A percentile compares a stretch with the other conserved stretches of the same genome.
Evolutionary conservation across 1,140 invertebrate species (phyloP).

Genomic region (Aethina tumida): DNA sequence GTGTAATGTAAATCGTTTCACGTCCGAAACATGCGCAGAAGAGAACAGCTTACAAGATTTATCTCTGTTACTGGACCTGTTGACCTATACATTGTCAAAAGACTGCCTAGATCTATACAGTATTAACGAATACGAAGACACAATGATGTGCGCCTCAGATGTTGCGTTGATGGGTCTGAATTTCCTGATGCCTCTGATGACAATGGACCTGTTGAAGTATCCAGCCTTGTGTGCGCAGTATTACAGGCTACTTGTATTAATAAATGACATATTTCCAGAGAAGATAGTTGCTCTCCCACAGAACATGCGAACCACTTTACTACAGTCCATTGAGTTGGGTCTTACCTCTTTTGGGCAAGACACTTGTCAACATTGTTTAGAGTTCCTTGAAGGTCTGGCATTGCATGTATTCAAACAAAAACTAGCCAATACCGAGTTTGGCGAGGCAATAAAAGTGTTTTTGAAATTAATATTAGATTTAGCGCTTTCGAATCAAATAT

Average conservation of each 20-base stretch:
- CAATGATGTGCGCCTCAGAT: conserved; percentile 43
- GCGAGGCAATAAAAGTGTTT: conserved; percentile 51
- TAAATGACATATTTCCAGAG: conserved; percentile 58
- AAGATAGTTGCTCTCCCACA: conserved; percentile 45
- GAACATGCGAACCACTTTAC: conserved; percentile 47
- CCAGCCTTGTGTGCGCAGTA: conserved; percentile 55
- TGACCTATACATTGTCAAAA: conserved; percentile 60
- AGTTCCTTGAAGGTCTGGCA: conserved; percentile 50
- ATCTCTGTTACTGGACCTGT: conserved; percentile 56
- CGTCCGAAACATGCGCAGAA: conserved; percentile 46
- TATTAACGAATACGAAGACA: conserved; percentile 24
- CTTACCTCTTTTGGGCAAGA: conserved; percentile 57
- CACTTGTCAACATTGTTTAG: conserved; percentile 51
- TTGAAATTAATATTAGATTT: conserved; percentile 61
- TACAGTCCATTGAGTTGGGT: conserved; percentile 58
- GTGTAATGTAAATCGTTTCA: conserved; percentile 44
- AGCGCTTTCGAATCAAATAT: conserved; percentile 56
- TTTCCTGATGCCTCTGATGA: conserved; percentile 68
- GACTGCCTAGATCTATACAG: conserved; percentile 56
- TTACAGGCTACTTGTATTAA: conserved; percentile 50
- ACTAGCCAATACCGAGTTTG: conserved; percentile 36
- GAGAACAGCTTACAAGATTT: conserved; percentile 65
- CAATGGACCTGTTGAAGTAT: conserved; percentile 60
- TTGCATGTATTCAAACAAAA: conserved; percentile 37
- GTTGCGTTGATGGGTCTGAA: conserved; percentile 61